Evolutionary conservation across 2,113 vertebrate genomes (phyloP), one percentile per base, ranked within the genome.

Genomic region (Centropristis striata): DNA sequence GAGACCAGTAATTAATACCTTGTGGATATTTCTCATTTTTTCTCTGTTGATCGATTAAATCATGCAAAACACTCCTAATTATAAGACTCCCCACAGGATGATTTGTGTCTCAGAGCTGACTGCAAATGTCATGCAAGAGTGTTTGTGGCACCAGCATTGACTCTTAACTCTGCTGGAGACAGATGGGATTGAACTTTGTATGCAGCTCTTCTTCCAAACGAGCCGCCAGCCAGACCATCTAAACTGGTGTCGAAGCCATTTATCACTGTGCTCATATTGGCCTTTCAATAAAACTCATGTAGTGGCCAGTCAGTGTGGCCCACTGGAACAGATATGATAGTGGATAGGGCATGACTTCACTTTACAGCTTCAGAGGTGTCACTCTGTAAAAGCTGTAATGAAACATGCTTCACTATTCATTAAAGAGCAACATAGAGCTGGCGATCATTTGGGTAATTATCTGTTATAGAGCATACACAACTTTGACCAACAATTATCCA

Each of bases 11-110:
- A 94, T 94, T 93, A 93, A 94, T 91, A 93, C 92, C 92, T 92
- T 92, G 91, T 90, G 92, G 93, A 94, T 92, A 84, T 92, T 90
- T 78, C 80, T 63, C 1, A 1, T 63, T 61, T 80, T 58, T 78
- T 58, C 75, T 87, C 86, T 88, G 87, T 81, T 90, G 88, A 94
- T 93, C 66, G 84, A 94, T 92, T 90, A 94, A 92, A 90, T 91
- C 93, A 92, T 92, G 93, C 91, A 94, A 93, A 94, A 92, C 88
- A 90, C 88, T 88, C 79, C 85, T 91, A 92, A 93, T 93, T 92
- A 94, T 87, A 88, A 87, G 61, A 49, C 85, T 85, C 88, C 88
- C 91, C 84, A 71, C 78, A 78, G 85, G 86, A 93, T 82, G 79
- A 74, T 49, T 72, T 80, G 72, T 86, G 83, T 91, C 84, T 92